phyloP scores from a whole-genome alignment of 2,888 invertebrate species.

The Halocaridina rubra region DNA sequence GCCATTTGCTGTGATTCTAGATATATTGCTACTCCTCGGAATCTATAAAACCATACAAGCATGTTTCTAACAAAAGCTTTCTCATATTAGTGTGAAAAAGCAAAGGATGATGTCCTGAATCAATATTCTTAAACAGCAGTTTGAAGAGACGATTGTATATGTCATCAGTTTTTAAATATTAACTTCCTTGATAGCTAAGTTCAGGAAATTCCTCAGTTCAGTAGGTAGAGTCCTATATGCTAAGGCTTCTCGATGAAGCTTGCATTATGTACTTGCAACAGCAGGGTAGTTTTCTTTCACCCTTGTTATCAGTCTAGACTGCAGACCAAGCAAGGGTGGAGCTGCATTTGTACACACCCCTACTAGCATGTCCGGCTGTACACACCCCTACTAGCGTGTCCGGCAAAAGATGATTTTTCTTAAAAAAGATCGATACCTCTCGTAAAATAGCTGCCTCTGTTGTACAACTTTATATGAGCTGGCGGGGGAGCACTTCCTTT shows the following conservation, averaged over 20 bases:
- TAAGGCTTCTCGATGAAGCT: background rate
- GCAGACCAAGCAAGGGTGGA: conserved; percentile 3
- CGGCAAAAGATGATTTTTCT: background rate
- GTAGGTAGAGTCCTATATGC: background rate
- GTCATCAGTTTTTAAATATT: no score
- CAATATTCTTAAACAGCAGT: no score
- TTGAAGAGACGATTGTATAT: no score
- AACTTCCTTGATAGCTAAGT: background rate
- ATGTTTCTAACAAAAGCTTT: no score
- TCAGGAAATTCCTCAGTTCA: background rate
- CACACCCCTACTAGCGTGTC: background rate
- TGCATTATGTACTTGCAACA: background rate
- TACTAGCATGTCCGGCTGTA: background rate
- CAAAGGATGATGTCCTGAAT: no score
- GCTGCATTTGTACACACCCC: background rate
- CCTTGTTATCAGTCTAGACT: background rate
- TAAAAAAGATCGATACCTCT: background rate
- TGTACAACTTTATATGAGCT: background rate
- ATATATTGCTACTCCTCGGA: background rate
- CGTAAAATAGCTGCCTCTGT: background rate
- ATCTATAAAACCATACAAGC: background rate
- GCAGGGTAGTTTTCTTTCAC: background rate
- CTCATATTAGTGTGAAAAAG: no score
- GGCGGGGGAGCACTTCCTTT: background rate
- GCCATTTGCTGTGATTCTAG: background rate